These are phyloP conservation scores for Macroglossus sobrinus DNA, from an alignment of 2,113 vertebrate species.

Conservation along the genomic window DNA sequence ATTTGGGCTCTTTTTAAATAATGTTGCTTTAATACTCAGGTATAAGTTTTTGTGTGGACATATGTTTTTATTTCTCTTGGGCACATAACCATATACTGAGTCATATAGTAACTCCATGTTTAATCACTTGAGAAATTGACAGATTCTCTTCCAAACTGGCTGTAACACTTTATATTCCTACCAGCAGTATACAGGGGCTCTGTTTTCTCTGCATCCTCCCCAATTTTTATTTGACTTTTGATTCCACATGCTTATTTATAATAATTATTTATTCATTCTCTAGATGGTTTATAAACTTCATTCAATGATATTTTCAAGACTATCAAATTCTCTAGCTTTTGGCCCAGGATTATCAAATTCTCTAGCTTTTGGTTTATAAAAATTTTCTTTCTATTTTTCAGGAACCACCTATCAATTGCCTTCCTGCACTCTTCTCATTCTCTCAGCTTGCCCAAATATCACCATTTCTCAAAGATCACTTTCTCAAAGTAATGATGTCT, in stretches of 20 bases:
- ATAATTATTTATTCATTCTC: neutral
- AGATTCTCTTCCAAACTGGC: neutral
- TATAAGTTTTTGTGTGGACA: neutral
- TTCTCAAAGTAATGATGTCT: neutral
- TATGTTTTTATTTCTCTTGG: neutral
- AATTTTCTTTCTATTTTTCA: neutral
- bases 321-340: neutral
- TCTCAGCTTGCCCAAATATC: neutral
- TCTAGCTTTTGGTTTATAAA: neutral
- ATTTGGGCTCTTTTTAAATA: neutral
- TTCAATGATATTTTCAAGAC: neutral
- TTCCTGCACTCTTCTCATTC: neutral
- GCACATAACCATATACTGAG: too few species aligned
- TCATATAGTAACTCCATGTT: too few species aligned
- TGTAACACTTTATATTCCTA: neutral
- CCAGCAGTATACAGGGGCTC: neutral
- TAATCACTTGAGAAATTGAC: neutral
- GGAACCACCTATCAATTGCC: neutral
- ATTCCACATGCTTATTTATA: neutral
- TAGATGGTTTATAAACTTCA: neutral
- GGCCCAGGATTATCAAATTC: neutral
- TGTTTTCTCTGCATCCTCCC: neutral
- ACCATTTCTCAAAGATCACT: neutral
- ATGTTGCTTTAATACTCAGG: neutral
- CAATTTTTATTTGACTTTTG: neutral